Conservation (phyloP, 2,113 vertebrate genomes). For the Anoura caudifer region DNA sequence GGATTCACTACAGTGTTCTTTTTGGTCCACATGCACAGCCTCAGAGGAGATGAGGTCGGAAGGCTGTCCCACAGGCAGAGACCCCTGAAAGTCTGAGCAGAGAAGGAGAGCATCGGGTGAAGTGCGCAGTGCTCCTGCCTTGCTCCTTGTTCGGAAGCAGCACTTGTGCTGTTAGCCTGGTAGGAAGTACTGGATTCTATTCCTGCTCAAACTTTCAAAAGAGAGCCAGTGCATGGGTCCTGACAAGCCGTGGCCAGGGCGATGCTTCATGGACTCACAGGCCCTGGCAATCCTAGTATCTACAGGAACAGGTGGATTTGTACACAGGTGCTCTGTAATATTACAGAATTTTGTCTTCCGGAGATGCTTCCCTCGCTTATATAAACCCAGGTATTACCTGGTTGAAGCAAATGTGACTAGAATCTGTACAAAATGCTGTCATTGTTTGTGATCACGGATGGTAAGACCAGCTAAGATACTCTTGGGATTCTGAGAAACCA, state of each 20-base stretch:
- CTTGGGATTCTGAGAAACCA: background rate
- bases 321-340: background rate
- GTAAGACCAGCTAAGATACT: background rate
- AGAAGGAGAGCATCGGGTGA: background rate
- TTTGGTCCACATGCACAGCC: background rate
- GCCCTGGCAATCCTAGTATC: background rate
- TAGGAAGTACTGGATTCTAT: background rate
- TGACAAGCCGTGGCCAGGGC: too few species aligned
- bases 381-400: background rate
- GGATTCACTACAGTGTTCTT: background rate
- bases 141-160: background rate
- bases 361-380: background rate
- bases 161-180: background rate
- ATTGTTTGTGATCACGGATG: background rate
- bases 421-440: background rate
- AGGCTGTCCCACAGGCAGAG: background rate
- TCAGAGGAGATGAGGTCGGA: background rate
- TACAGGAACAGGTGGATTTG: conserved; percentile 36
- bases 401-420: background rate
- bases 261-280: background rate
- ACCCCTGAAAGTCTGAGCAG: background rate
- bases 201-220: background rate
- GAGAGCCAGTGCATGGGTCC: background rate
- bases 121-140: background rate
- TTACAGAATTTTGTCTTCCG: background rate